Evolutionary conservation across 2,888 invertebrate species (phyloP).

Genomic region (Dryocosmus kuriphilus): DNA sequence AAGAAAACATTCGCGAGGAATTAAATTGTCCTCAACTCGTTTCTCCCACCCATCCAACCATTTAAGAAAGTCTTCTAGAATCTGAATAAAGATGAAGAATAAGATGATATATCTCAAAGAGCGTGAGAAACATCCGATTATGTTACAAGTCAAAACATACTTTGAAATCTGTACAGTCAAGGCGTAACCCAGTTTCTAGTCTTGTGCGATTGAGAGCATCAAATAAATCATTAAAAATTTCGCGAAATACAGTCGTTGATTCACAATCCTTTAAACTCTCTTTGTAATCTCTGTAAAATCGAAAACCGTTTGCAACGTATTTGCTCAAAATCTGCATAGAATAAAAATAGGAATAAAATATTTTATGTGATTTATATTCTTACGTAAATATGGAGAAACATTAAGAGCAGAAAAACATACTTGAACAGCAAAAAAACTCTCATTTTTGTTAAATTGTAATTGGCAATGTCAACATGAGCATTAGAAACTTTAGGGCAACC

Average conservation of each 20-base stretch:
- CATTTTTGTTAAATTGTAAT: not conserved
- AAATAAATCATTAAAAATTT: not conserved
- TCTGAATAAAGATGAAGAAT: too few species aligned
- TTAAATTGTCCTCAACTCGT: too few species aligned
- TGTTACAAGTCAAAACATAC: too few species aligned
- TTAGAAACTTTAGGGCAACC: not conserved
- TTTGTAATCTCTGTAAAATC: not conserved
- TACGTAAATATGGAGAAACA: not conserved
- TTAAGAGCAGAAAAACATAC: not conserved
- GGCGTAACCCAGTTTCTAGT: too few species aligned
- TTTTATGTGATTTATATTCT: too few species aligned
- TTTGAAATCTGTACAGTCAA: too few species aligned
- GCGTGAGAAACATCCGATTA: too few species aligned
- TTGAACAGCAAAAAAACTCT: not conserved
- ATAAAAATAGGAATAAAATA: not conserved
- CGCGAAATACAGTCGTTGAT: not conserved
- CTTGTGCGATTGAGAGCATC: not conserved
- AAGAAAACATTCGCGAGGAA: too few species aligned
- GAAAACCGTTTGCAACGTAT: not conserved
- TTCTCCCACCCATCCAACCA: too few species aligned
- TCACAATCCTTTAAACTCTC: not conserved
- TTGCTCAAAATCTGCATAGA: not conserved
- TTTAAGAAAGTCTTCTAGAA: too few species aligned
- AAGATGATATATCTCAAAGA: too few species aligned
- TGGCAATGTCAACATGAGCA: too few species aligned